Evolutionary conservation across 2,113 vertebrate genomes (phyloP).

Genomic region (Argyrosomus japonicus): DNA sequence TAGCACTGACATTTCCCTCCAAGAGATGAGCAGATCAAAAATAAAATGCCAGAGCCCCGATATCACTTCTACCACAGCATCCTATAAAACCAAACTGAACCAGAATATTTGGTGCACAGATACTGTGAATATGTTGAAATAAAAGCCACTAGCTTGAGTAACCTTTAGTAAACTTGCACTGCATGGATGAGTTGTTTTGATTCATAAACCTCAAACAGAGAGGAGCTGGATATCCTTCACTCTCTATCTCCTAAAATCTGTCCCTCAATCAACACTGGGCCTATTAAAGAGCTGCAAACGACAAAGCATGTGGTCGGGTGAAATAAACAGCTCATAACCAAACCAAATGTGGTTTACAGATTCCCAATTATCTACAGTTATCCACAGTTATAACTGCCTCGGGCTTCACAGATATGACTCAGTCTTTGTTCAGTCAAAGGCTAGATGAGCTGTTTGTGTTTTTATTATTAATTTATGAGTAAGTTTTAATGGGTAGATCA

Average conservation of each 20-base stretch:
- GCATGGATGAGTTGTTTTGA: constrained; percentile 10
- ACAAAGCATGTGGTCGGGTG: constrained; percentile 5
- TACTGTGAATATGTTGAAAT: not conserved
- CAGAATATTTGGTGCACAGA: not conserved
- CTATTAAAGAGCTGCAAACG: constrained; percentile 34
- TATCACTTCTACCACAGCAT: not conserved
- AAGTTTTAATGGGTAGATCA: not conserved
- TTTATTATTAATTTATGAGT: not conserved
- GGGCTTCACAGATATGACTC: not conserved
- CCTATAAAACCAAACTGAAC: not conserved
- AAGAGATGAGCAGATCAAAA: constrained; percentile 16
- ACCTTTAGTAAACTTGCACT: not conserved
- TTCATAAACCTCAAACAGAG: not conserved
- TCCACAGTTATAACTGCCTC: not conserved
- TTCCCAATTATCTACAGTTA: not conserved
- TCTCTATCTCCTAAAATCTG: not conserved
- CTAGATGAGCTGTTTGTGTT: not conserved
- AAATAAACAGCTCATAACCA: constrained; percentile 14
- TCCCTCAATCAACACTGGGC: constrained; percentile 6
- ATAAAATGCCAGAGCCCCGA: constrained; percentile 21
- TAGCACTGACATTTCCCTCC: constrained; percentile 45
- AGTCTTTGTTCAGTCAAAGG: not conserved
- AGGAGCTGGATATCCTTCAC: not conserved
- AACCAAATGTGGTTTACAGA: not conserved
- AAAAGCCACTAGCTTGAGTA: not conserved